Evolutionary conservation across 2,888 invertebrate species (phyloP).

Genomic region (Lepidocyrtinus sp.): DNA sequence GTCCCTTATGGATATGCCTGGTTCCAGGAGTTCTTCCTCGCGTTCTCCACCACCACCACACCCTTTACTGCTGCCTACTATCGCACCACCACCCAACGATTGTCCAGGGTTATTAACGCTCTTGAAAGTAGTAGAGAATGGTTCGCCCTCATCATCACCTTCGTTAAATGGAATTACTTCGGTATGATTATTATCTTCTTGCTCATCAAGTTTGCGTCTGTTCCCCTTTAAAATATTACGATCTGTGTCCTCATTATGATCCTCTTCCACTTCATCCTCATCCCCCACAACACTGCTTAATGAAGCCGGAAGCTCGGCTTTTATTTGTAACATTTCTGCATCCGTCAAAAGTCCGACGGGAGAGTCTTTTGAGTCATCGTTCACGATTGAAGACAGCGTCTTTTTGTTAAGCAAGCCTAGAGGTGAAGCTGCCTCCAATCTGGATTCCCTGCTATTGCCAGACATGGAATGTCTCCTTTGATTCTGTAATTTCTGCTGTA

Average conservation of each 20-base stretch:
- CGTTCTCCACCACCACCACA: constrained; percentile 7
- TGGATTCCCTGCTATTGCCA: constrained; percentile 42
- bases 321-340: constrained; percentile 68
- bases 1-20: background rate
- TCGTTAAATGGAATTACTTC: constrained; percentile 50
- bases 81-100: constrained; percentile 29
- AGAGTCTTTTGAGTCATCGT: constrained; percentile 16
- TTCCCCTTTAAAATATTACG: constrained; percentile 44
- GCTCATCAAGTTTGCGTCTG: constrained; percentile 36
- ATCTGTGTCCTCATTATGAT: constrained; percentile 50
- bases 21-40: background rate
- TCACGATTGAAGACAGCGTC: constrained; percentile 37
- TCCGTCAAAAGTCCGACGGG: constrained; percentile 34
- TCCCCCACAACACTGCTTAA: constrained; percentile 32
- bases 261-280: constrained; percentile 62
- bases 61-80: background rate
- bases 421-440: constrained; percentile 39
- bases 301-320: constrained; percentile 63
- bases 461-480: constrained; percentile 38
- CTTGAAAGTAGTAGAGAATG: constrained; percentile 42
- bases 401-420: constrained; percentile 50
- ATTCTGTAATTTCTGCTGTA: constrained; percentile 61
- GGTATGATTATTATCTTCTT: constrained; percentile 42
- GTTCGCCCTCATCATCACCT: constrained; percentile 48
- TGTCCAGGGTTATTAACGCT: constrained; percentile 53